Evolutionary conservation across 2,888 invertebrate species (phyloP), one percentile per base, ranked within the genome.

Genomic region (Pristionchus maxplancki): DNA sequence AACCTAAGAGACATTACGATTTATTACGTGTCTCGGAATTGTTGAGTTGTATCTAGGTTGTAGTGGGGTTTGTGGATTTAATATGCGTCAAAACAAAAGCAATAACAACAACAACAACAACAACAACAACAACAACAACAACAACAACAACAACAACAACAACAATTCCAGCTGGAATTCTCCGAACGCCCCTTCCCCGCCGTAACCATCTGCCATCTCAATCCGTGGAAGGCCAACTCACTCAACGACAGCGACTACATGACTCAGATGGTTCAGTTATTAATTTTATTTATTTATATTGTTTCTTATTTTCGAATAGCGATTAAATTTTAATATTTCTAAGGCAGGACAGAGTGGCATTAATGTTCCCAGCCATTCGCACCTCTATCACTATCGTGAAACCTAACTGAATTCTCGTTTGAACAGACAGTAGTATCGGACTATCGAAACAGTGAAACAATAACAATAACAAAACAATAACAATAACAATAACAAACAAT

Each of bases 191-290:
- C 89, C 1, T 94, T 94, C 88, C 94, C 94, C 64, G 90, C 91
- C n/a, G 93, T 94, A 83, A 94, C 94, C 13, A 91, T 94, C 67
- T 94, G 94, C 89, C 91, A 93, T 90, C 81, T 93, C 89, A 94
- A 94, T 90, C 92, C 94, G 48, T 94, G 93, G 91, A 94, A 93
- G 87, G 86, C 86, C 9, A 44, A 87, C 40, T 67, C 86, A 4
- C 67, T 87, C 86, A 87, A 87, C 34, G 71, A 71, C 50, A 87
- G 86, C n/a, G 31, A 28, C 17, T 87, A 87, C 50, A 67, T 87
- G 86, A 71, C 86, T 5, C n/a, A 67, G 34, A 37, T 87, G 67
- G 86, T 87, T 3, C 6, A 17, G 9, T 24, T 34, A 1, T 13
- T 74, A 20, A 34, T 9, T 74, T 28, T 6, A 58, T 64, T 64